Evolutionary conservation across 2,888 invertebrate genomes (phyloP).

Genomic region (Drosophila merina): DNA sequence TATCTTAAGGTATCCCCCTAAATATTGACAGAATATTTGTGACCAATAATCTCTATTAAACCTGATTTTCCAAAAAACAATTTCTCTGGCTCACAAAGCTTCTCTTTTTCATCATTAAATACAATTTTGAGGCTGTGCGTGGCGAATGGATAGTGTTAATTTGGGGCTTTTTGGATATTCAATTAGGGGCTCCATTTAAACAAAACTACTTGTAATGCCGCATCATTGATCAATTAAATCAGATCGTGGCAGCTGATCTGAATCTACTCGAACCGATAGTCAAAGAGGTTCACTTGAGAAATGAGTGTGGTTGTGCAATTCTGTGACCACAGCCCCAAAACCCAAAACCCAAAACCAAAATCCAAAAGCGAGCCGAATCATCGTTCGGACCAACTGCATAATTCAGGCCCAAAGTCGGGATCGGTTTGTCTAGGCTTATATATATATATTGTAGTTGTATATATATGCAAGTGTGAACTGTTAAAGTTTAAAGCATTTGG

Average conservation of each 20-base stretch:
- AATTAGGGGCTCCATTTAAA: constrained; percentile 22
- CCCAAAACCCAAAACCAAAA: constrained; percentile 30
- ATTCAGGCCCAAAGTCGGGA: constrained; percentile 39
- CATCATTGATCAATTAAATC: constrained; percentile 32
- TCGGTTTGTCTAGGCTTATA: constrained; percentile 15
- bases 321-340: constrained; percentile 26
- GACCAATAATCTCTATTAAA: not conserved
- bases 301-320: constrained; percentile 51
- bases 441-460: not conserved
- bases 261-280: constrained; percentile 6
- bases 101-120: not conserved
- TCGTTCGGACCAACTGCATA: constrained; percentile 44
- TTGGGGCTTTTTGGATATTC: constrained; percentile 20
- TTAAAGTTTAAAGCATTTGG: constrained; percentile 40
- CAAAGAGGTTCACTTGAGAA: constrained; percentile 37
- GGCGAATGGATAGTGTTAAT: constrained; percentile 32
- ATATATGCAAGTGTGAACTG: constrained; percentile 44
- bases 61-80: not conserved
- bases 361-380: constrained; percentile 52
- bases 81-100: constrained; percentile 2
- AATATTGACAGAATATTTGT: constrained; percentile 1
- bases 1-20: not conserved
- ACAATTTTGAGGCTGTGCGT: constrained; percentile 31
- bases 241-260: constrained; percentile 21
- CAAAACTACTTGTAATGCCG: constrained; percentile 29